phyloP scores from a whole-genome alignment of 2,888 invertebrate genomes.

The Rambutsinella grinnellia region DNA sequence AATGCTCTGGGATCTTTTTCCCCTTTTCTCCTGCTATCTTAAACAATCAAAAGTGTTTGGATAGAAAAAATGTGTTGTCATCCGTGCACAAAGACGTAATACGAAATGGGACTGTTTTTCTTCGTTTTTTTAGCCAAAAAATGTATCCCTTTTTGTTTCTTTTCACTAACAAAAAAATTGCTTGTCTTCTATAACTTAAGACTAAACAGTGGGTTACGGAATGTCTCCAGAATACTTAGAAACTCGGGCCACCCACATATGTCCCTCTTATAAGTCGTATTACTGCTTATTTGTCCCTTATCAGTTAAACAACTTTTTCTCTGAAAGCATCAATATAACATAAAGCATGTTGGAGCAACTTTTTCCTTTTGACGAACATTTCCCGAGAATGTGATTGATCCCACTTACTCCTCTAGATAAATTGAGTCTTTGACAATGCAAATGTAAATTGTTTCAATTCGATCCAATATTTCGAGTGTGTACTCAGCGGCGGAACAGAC shows the following conservation, averaged over 20 bases:
- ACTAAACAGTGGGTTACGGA: too few species aligned
- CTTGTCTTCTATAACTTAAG: too few species aligned
- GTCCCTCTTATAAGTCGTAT: too few species aligned
- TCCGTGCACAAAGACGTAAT: slow-evolving; percentile 4
- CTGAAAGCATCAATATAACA: neutral
- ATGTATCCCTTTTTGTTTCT: slow-evolving; percentile 2
- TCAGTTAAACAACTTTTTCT: slow-evolving; percentile 23
- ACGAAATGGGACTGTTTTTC: neutral
- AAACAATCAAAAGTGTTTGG: slow-evolving; percentile 31
- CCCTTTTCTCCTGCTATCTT: neutral
- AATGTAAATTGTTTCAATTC: slow-evolving; percentile 55
- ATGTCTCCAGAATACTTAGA: too few species aligned
- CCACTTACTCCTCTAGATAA: slow-evolving; percentile 48
- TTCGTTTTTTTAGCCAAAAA: slow-evolving; percentile 11
- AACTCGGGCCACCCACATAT: too few species aligned
- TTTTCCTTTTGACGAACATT: neutral
- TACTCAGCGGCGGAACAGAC: neutral
- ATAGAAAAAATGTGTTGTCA: slow-evolving; percentile 11
- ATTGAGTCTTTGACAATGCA: slow-evolving; percentile 52
- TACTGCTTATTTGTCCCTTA: slow-evolving; percentile 44
- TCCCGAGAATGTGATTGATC: slow-evolving; percentile 21
- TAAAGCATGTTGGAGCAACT: neutral
- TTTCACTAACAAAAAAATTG: too few species aligned
- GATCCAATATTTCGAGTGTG: slow-evolving; percentile 6
- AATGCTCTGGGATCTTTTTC: slow-evolving; percentile 1